Percentiles rank a stretch among this genome's conserved stretches.
phyloP scores from a whole-genome alignment of 2,113 vertebrate species.

The Boleophthalmus pectinirostris region DNA sequence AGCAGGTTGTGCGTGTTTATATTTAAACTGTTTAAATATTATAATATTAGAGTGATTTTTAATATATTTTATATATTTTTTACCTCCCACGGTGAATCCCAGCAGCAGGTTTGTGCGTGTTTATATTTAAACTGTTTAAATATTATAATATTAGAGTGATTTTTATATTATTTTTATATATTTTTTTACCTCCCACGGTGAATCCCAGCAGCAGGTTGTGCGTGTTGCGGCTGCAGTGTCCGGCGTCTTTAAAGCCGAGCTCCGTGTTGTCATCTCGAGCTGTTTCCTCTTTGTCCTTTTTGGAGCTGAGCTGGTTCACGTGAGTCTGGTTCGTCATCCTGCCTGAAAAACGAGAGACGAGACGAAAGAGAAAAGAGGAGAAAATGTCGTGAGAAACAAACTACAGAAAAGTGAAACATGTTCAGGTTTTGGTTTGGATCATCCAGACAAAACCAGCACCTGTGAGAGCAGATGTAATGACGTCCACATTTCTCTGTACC shows the following conservation, averaged over 20 bases:
- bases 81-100: slow-evolving; percentile 79
- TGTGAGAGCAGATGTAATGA: background rate
- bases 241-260: slow-evolving; percentile 58
- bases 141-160: too few species aligned
- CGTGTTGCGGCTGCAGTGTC: slow-evolving; percentile 74
- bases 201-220: slow-evolving; percentile 78
- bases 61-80: background rate
- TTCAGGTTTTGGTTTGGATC: too few species aligned
- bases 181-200: slow-evolving; percentile 74
- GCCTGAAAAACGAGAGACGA: slow-evolving; percentile 42
- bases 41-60: too few species aligned
- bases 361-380: too few species aligned
- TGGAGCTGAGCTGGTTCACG: slow-evolving; percentile 66
- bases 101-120: slow-evolving; percentile 78
- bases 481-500: too few species aligned
- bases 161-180: too few species aligned
- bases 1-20: too few species aligned
- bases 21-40: too few species aligned
- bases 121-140: too few species aligned
- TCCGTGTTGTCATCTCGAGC: slow-evolving; percentile 64
- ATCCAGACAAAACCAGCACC: too few species aligned
- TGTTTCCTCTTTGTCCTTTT: slow-evolving; percentile 58
- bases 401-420: too few species aligned
- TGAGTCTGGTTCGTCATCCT: slow-evolving; percentile 77
- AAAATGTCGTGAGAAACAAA: background rate